Conservation (phyloP, 2,888 invertebrate species). For the Cecidostiba fungosa region DNA sequence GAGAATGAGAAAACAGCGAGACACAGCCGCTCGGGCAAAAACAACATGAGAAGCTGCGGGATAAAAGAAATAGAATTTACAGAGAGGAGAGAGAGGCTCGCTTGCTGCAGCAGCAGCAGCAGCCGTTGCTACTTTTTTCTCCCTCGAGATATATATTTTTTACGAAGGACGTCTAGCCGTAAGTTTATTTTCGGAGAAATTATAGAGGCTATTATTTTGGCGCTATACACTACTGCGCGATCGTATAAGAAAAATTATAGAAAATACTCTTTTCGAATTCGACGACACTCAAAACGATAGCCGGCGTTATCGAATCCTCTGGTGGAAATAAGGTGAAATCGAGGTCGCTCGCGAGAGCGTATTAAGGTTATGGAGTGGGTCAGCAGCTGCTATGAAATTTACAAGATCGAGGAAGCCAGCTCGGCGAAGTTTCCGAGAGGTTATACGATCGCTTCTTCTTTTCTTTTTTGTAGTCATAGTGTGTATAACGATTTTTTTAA, state of each 20-base stretch:
- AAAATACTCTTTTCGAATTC: background rate
- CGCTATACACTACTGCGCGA: too few relatives aligned
- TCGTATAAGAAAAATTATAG: background rate
- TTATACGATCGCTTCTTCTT: background rate
- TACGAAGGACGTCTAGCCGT: background rate
- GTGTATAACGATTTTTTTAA: background rate
- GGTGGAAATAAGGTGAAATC: slow-evolving; percentile 25
- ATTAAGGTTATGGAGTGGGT: slow-evolving; percentile 2
- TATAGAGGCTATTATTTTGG: background rate
- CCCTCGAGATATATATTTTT: background rate
- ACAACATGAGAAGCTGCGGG: slow-evolving; percentile 17
- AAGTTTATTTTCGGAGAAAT: background rate
- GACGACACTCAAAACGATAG: slow-evolving; percentile 4
- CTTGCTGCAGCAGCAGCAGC: too few relatives aligned
- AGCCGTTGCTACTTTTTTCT: background rate
- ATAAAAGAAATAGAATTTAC: slow-evolving; percentile 45
- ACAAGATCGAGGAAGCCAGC: background rate
- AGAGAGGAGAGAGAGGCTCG: background rate
- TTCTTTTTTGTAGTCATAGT: background rate
- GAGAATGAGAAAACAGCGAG: slow-evolving; percentile 29
- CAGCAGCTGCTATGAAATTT: slow-evolving; percentile 10
- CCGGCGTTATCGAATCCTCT: slow-evolving; percentile 37
- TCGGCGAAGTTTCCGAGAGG: background rate
- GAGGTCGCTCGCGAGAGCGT: slow-evolving; percentile 17
- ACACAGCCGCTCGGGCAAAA: slow-evolving; percentile 25